Evolutionary conservation across 92 coral and sea anemone species (phyloP).

Genomic region (Diadumene lineata): DNA sequence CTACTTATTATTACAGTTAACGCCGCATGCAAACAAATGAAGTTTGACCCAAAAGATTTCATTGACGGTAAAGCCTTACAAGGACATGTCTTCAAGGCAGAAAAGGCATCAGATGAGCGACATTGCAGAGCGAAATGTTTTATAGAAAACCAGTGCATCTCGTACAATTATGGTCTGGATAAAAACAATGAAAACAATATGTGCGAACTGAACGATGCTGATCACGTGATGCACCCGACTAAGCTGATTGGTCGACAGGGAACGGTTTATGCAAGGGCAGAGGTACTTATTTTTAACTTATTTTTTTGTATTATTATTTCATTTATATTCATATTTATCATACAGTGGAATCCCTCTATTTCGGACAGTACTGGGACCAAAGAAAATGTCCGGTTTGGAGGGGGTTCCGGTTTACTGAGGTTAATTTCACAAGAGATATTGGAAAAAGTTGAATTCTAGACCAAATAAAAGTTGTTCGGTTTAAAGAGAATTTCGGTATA

Average conservation of each 20-base stretch:
- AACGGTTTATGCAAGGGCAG: conserved; percentile 12
- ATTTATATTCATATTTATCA: too few species aligned
- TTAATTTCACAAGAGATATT: too few species aligned
- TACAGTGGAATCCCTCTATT: too few species aligned
- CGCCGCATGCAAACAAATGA: too few species aligned
- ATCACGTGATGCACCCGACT: conserved; percentile 28
- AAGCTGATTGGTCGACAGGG: conserved; percentile 13
- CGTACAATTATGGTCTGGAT: conserved; percentile 17
- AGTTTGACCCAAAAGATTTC: neutral
- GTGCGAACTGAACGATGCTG: conserved; percentile 31
- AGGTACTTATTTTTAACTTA: neutral
- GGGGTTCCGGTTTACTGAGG: too few species aligned
- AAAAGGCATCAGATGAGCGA: conserved; percentile 8
- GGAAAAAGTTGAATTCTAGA: too few species aligned
- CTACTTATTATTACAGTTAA: too few species aligned
- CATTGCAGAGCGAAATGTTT: conserved; percentile 21
- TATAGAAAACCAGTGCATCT: conserved; percentile 26
- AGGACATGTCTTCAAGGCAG: conserved; percentile 20
- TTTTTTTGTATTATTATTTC: too few species aligned
- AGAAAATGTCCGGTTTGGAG: too few species aligned
- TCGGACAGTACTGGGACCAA: too few species aligned
- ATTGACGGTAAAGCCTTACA: conserved; percentile 9
- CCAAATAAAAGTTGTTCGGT: too few species aligned
- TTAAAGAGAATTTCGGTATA: too few species aligned
- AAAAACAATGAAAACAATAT: neutral